Evolutionary conservation across 1,140 invertebrate genomes (phyloP).

Genomic region (Drosophila grimshawi): DNA sequence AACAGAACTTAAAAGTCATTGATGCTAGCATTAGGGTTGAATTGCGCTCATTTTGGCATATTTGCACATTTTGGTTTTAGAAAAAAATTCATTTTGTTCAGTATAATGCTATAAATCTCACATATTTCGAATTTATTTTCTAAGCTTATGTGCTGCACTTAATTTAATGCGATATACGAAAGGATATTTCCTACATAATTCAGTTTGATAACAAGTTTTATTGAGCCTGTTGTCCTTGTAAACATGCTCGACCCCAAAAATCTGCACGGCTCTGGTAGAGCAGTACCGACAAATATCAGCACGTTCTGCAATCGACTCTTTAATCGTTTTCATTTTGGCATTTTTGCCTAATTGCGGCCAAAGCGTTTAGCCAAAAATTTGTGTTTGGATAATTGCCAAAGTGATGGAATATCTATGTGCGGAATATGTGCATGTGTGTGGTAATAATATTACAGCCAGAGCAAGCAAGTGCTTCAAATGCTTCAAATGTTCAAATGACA

Average conservation of each 20-base stretch:
- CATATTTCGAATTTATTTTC: neutral
- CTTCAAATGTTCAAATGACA: conserved; percentile 61
- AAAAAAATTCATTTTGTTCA: neutral
- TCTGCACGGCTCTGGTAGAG: neutral
- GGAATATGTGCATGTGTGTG: conserved; percentile 15
- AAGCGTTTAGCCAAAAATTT: conserved; percentile 50
- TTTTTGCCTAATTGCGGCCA: conserved; percentile 53
- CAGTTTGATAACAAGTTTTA: conserved; percentile 4
- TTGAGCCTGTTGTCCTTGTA: neutral
- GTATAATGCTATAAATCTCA: neutral
- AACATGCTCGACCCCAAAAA: neutral
- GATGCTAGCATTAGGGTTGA: neutral
- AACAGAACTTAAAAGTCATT: neutral
- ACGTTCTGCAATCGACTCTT: conserved; percentile 37
- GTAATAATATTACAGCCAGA: conserved; percentile 52
- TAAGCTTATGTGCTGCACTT: neutral
- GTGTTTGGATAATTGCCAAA: conserved; percentile 56
- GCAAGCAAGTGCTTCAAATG: conserved; percentile 34
- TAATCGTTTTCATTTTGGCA: conserved; percentile 23
- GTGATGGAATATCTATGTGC: conserved; percentile 14
- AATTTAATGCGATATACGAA: conserved; percentile 15
- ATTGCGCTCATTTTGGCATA: neutral
- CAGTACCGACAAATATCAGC: conserved; percentile 30
- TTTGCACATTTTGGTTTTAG: neutral
- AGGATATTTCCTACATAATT: conserved; percentile 7